These are phyloP conservation scores for Sula dactylatra DNA, from an alignment of 2,113 vertebrate genomes.

Conservation along the genomic window DNA sequence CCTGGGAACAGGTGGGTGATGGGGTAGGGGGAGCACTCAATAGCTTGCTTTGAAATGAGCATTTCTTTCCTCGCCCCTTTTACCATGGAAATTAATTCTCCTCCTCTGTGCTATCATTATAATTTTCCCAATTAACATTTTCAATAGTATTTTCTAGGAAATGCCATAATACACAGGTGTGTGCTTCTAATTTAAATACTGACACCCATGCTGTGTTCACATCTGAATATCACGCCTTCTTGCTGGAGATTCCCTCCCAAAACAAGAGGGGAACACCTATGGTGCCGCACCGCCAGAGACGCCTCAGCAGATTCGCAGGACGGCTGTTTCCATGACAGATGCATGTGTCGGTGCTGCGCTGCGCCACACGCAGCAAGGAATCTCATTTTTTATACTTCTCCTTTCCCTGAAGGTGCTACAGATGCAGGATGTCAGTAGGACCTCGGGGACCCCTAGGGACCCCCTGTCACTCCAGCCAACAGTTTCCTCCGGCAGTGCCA, in stretches of 20 bases:
- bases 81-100: conserved; percentile 21
- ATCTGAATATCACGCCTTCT: background rate
- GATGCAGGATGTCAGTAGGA: background rate
- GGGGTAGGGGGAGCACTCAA: background rate
- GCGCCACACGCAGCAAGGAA: fast-evolving
- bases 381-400: background rate
- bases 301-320: fast-evolving
- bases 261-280: background rate
- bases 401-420: background rate
- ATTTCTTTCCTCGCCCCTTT: background rate
- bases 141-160: conserved; percentile 53
- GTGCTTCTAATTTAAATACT: conserved; percentile 44
- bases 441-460: background rate
- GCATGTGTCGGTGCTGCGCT: background rate
- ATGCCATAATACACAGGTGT: conserved; percentile 14
- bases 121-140: conserved; percentile 58
- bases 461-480: background rate
- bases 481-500: background rate
- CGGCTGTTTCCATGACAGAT: background rate
- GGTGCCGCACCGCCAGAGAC: background rate
- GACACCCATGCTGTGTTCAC: conserved; percentile 23
- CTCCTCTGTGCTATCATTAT: background rate
- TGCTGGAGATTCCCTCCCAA: background rate
- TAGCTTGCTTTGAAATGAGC: background rate
- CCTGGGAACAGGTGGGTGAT: background rate